These are phyloP conservation scores for Protomyctophum bolini DNA, from an alignment of 2,113 vertebrate genomes.

Conservation along the genomic window DNA sequence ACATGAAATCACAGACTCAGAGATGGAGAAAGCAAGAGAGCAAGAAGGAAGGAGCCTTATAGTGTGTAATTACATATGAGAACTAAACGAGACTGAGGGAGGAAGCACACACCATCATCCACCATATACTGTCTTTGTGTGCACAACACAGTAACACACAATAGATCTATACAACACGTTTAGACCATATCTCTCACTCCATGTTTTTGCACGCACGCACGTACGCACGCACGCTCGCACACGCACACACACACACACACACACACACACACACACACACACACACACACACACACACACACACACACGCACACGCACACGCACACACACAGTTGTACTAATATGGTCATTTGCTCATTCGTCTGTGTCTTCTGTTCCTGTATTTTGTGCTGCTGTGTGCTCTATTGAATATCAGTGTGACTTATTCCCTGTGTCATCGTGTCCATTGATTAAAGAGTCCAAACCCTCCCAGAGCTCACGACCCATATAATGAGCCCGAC, in stretches of 20 bases:
- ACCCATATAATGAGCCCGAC: slow-evolving; percentile 61
- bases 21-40: slow-evolving; percentile 32
- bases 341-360: not conserved
- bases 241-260: not conserved
- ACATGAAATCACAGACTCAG: slow-evolving; percentile 72
- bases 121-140: slow-evolving; percentile 27
- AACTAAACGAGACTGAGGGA: slow-evolving; percentile 57
- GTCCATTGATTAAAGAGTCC: slow-evolving; percentile 61
- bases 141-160: not conserved
- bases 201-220: not conserved
- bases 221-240: not conserved
- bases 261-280: not conserved
- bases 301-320: not conserved
- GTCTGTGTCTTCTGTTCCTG: slow-evolving; percentile 12
- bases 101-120: slow-evolving; percentile 32
- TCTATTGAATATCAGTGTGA: slow-evolving; percentile 45
- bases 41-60: slow-evolving; percentile 47
- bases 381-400: slow-evolving; percentile 10
- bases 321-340: not conserved
- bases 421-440: slow-evolving; percentile 55
- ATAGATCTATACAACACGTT: not conserved
- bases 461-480: slow-evolving; percentile 49
- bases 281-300: not conserved
- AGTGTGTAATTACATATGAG: slow-evolving; percentile 72
- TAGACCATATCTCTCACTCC: not conserved